Evolutionary conservation across 1,140 invertebrate species (phyloP).

Genomic region (Drosophila sp.): DNA sequence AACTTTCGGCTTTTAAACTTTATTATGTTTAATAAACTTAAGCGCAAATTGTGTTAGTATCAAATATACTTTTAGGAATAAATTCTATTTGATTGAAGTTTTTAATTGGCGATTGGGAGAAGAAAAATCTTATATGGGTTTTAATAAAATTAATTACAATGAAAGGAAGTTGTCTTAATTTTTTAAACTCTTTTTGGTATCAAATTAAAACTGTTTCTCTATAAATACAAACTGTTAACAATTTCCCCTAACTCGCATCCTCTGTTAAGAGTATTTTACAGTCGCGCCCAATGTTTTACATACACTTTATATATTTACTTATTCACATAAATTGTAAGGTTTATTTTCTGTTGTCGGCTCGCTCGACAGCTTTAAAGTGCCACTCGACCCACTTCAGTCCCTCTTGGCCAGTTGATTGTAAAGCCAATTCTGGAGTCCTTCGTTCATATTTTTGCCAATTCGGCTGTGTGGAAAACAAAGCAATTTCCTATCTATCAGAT

Average conservation of each 20-base stretch:
- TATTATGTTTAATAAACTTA: neutral
- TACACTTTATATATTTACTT: constrained; percentile 9
- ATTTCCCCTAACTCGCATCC: too few relatives aligned
- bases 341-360: constrained; percentile 65
- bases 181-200: too few relatives aligned
- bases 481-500: constrained; percentile 83
- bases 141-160: too few relatives aligned
- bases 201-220: too few relatives aligned
- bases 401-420: constrained; percentile 22
- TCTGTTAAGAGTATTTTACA: constrained; percentile 3
- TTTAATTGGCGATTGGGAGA: too few relatives aligned
- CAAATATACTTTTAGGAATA: too few relatives aligned
- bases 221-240: too few relatives aligned
- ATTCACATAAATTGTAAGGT: constrained; percentile 52
- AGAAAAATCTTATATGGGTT: too few relatives aligned
- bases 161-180: too few relatives aligned
- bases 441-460: constrained; percentile 48
- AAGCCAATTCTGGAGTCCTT: neutral
- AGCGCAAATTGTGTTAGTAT: too few relatives aligned
- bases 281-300: neutral
- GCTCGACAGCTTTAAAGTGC: constrained; percentile 63
- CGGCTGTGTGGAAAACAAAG: constrained; percentile 68
- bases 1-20: neutral
- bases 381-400: constrained; percentile 33
- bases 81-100: too few relatives aligned